Evolutionary conservation across 92 coral and sea anemone species (phyloP), one percentile per base, ranked within the genome.

Genomic region (Epizoanthus rinbou): DNA sequence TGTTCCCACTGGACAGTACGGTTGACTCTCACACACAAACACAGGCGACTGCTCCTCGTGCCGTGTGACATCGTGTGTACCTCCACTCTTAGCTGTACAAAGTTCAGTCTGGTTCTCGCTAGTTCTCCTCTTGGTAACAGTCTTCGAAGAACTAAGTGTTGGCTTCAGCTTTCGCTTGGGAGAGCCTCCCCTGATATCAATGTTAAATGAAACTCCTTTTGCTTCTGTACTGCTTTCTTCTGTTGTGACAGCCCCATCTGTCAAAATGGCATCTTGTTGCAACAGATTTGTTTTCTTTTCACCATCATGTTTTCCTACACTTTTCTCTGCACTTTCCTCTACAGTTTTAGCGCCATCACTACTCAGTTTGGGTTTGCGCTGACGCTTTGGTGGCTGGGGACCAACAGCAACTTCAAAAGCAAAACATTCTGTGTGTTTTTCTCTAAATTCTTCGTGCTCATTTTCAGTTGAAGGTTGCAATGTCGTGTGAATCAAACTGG

Each of bases 71-170:
- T 50, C 54, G 11, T 50, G 54, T 11, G 14, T 50, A 50, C 9
- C 54, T 50, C 54, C 14, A 50, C 8, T 50, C 11, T 50, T 10
- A 50, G 54, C 54, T 50, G 11, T 50, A 50, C 54, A 50, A 13
- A 50, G 54, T 10, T 50, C 14, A 11, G 15, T 10, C 15, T 50
- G 54, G 13, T 50, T 50, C 17, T 11, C 33, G 23, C 28, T 15
- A 15, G 50, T 67, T 67, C 9, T 25, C 73, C 73, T 15, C 50
- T 78, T 78, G 70, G 41, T 33, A 33, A 28, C 82, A 41, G 43
- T 63, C 57, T 78, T 78, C 6, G 25, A 13, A n/a, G 82, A 59
- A 43, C 82, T 78, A 16, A 66, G 75, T 7, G 75, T 67, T 31
- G 75, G 76, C 15, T 66, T 67, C 10, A 69, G 22, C 57, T 22